Evolutionary conservation across 2,888 invertebrate genomes (phyloP).

Genomic region (Chironomus riparius): DNA sequence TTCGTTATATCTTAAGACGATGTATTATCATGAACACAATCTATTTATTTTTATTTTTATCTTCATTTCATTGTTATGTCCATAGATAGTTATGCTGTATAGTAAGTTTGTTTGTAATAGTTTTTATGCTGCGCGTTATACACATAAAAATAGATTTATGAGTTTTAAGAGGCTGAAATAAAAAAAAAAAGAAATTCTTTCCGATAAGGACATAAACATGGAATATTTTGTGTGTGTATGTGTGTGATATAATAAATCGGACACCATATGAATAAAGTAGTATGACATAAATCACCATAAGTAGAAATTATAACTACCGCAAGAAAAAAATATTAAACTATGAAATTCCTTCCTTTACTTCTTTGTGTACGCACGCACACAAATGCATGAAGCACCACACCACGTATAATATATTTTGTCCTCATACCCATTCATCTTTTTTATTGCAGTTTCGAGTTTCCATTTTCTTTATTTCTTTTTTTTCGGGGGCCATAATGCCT

Average conservation of each 20-base stretch:
- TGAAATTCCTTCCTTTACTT: background rate
- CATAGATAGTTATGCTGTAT: background rate
- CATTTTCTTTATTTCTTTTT: slow-evolving; percentile 25
- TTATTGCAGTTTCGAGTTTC: slow-evolving; percentile 24
- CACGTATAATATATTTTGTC: slow-evolving; percentile 14
- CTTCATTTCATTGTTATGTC: background rate
- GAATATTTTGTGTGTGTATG: too few species aligned
- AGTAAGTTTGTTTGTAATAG: background rate
- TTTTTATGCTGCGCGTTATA: too few species aligned
- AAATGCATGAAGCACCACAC: background rate
- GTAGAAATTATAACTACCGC: slow-evolving; percentile 3
- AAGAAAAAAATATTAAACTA: background rate
- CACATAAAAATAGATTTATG: too few species aligned
- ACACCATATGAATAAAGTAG: background rate
- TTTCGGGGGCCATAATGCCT: slow-evolving; percentile 20
- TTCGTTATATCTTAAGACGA: slow-evolving; percentile 18
- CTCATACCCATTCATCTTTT: slow-evolving; percentile 26
- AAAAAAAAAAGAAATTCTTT: too few species aligned
- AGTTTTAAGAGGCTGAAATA: too few species aligned
- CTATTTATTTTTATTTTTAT: background rate
- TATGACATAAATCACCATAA: background rate
- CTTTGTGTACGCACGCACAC: background rate
- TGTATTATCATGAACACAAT: slow-evolving; percentile 27
- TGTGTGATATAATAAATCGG: too few species aligned
- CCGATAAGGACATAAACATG: too few species aligned